A percentile compares a stretch with the other conserved stretches of the same genome.
phyloP scores from a whole-genome alignment of 64 coral and sea anemone genomes.

The Stichodactyla mertensii region DNA sequence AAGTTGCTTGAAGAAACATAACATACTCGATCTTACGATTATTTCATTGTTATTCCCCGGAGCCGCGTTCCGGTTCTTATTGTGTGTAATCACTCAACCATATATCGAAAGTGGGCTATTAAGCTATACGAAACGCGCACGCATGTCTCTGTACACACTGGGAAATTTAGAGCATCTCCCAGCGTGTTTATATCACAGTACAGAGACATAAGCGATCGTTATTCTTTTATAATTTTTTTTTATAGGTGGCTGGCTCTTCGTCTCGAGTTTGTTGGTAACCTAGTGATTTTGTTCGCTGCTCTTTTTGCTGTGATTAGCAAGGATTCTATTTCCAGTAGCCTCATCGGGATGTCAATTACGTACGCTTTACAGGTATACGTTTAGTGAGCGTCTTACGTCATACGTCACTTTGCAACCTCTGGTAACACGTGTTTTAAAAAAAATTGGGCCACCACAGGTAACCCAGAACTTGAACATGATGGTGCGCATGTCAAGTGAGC shows the following conservation, averaged over 20 bases:
- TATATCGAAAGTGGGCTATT: too few relatives aligned
- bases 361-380: slow-evolving; percentile 74
- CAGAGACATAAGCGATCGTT: too few relatives aligned
- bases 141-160: too few relatives aligned
- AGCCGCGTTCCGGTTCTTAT: too few relatives aligned
- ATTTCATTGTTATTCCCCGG: too few relatives aligned
- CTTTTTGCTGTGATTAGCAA: slow-evolving; percentile 69
- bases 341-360: slow-evolving; percentile 85
- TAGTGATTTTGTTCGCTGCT: slow-evolving; percentile 79
- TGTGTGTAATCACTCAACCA: too few relatives aligned
- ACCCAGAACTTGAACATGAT: slow-evolving; percentile 43
- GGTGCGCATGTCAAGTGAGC: slow-evolving; percentile 43
- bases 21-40: too few relatives aligned
- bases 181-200: too few relatives aligned
- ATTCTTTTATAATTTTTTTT: not conserved
- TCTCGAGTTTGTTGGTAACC: slow-evolving; percentile 76
- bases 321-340: slow-evolving; percentile 54
- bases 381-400: too few relatives aligned
- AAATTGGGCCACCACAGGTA: slow-evolving; percentile 12
- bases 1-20: too few relatives aligned
- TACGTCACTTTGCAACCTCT: too few relatives aligned
- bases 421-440: not conserved
- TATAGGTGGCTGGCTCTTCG: slow-evolving; percentile 85
- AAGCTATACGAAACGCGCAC: not conserved
- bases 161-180: too few relatives aligned